Evolutionary conservation across 1,140 invertebrate genomes (phyloP).

Genomic region (Magallana gigas): DNA sequence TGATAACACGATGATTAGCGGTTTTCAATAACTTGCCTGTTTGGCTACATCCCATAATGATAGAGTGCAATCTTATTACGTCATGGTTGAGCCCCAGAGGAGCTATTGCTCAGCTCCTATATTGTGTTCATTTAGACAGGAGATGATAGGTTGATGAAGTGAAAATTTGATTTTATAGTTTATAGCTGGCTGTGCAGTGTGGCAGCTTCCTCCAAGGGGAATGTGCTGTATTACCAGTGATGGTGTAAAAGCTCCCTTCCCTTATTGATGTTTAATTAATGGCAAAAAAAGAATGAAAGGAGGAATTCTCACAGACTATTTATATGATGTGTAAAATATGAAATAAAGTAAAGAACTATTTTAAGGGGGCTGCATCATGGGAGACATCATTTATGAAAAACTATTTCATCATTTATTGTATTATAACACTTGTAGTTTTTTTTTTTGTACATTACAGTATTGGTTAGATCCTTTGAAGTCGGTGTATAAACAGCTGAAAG

Average conservation of each 20-base stretch:
- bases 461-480: slow-evolving; percentile 97
- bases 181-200: background rate
- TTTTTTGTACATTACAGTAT: slow-evolving; percentile 86
- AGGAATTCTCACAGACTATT: background rate
- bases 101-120: background rate
- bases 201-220: background rate
- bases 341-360: background rate
- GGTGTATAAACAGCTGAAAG: slow-evolving; percentile 96
- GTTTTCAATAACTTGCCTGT: too few relatives aligned
- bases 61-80: background rate
- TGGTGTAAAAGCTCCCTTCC: background rate
- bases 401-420: background rate
- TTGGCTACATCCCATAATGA: too few relatives aligned
- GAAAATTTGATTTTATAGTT: slow-evolving; percentile 16
- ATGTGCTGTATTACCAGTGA: background rate
- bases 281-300: background rate
- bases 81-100: background rate
- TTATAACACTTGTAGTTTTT: background rate
- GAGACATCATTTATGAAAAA: background rate
- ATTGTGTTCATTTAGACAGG: slow-evolving; percentile 24
- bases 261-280: slow-evolving; percentile 16
- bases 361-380: background rate
- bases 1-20: too few relatives aligned
- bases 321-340: background rate
- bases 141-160: slow-evolving; percentile 17